These are phyloP conservation scores for Acanthornis magna DNA, from an alignment of 2,797 vertebrate species.

Conservation along the genomic window DNA sequence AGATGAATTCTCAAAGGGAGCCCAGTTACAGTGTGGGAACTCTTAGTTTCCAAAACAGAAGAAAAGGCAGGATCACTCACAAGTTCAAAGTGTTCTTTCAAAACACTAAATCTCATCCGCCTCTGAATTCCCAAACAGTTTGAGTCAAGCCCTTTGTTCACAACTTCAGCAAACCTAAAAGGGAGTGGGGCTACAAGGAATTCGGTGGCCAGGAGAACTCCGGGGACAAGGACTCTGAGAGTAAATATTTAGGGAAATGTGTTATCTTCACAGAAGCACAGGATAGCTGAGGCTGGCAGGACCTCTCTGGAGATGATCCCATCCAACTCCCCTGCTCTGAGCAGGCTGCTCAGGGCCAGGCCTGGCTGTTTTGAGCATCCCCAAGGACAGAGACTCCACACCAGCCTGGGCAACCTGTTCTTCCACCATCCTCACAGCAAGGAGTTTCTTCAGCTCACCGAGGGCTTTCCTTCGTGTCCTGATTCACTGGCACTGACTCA, in stretches of 20 bases:
- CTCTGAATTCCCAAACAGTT: conserved; percentile 22
- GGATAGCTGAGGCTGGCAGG: neutral
- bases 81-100: conserved; percentile 47
- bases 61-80: conserved; percentile 9
- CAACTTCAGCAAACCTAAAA: neutral
- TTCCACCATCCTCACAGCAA: neutral
- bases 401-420: neutral
- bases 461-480: conserved; percentile 16
- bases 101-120: neutral
- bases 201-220: neutral
- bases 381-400: neutral
- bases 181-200: neutral
- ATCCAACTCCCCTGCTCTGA: neutral
- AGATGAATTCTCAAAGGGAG: conserved; percentile 31
- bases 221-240: neutral
- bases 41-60: conserved; percentile 28
- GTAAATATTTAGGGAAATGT: conserved; percentile 9
- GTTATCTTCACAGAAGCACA: conserved; percentile 28
- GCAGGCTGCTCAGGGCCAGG: neutral
- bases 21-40: conserved; percentile 47
- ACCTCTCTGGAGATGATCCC: neutral
- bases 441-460: neutral
- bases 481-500: conserved; percentile 61
- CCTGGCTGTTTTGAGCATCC: neutral
- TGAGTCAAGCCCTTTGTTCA: conserved; percentile 28